Percentiles rank a stretch among this genome's conserved stretches.
These are phyloP conservation scores for Dynastes tityus DNA, from an alignment of 2,888 invertebrate genomes.

Conservation along the genomic window DNA sequence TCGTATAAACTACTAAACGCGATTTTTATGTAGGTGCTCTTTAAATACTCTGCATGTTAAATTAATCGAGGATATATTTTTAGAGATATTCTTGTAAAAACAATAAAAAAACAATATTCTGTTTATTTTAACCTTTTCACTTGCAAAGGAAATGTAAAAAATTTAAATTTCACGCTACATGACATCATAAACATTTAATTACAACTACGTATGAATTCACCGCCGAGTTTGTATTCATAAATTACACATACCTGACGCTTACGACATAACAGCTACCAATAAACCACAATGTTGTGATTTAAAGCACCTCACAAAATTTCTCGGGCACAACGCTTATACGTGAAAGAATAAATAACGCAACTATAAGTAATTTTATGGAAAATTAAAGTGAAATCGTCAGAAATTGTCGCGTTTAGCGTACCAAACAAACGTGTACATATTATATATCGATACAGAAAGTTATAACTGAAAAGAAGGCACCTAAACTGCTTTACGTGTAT, in stretches of 20 bases:
- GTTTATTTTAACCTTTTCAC: not conserved
- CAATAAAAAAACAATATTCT: too few species aligned
- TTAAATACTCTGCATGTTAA: too few species aligned
- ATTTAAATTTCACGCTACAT: not conserved
- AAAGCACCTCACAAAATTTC: not conserved
- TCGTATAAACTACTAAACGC: not conserved
- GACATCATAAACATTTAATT: not conserved
- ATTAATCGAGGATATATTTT: too few species aligned
- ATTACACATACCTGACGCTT: slow-evolving; percentile 11
- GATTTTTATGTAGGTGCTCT: too few species aligned
- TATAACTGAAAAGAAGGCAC: too few species aligned
- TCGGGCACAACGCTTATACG: not conserved
- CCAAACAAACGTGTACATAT: too few species aligned
- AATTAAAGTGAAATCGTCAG: slow-evolving; percentile 3
- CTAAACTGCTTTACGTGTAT: too few species aligned
- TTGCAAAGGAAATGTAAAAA: not conserved
- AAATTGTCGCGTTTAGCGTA: too few species aligned
- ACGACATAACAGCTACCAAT: slow-evolving; percentile 8
- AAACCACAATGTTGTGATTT: slow-evolving; percentile 12
- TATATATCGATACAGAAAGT: too few species aligned
- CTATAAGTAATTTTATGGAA: not conserved
- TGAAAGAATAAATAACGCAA: not conserved
- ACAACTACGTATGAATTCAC: not conserved
- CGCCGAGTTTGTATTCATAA: not conserved
- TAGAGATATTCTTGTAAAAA: too few species aligned